Evolutionary conservation across 2,797 vertebrate genomes (phyloP).

Genomic region (Neosilurus mollespiculum): DNA sequence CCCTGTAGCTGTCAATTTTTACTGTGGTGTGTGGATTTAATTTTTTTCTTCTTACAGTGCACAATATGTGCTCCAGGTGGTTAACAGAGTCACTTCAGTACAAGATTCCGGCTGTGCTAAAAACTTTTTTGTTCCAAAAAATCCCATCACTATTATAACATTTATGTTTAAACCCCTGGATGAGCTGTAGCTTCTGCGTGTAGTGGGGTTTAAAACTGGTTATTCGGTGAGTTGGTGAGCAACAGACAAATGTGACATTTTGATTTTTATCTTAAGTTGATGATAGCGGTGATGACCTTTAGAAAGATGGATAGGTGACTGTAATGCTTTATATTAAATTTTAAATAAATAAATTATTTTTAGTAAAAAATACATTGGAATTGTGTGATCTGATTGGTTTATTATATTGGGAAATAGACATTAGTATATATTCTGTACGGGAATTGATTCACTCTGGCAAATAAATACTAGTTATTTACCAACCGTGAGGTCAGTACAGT

Average conservation of each 20-base stretch:
- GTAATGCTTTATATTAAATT: too few relatives aligned
- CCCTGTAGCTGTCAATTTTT: slow-evolving; percentile 48
- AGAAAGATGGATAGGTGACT: too few relatives aligned
- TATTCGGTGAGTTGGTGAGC: not conserved
- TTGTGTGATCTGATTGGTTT: too few relatives aligned
- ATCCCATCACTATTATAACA: not conserved
- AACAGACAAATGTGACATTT: not conserved
- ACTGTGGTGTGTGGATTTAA: slow-evolving; percentile 27
- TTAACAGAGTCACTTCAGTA: not conserved
- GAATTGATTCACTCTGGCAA: too few relatives aligned
- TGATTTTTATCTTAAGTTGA: not conserved
- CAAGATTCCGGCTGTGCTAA: not conserved
- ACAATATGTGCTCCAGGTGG: not conserved
- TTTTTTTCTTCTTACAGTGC: slow-evolving; percentile 14
- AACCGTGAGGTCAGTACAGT: too few relatives aligned
- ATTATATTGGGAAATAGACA: too few relatives aligned
- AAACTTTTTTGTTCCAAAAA: not conserved
- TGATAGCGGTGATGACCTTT: not conserved
- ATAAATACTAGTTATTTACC: too few relatives aligned
- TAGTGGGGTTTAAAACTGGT: not conserved
- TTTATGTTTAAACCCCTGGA: not conserved
- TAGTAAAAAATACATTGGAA: too few relatives aligned
- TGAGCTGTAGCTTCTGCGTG: not conserved
- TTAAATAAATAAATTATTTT: too few relatives aligned
- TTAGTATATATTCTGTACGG: too few relatives aligned